A percentile compares a stretch with the other conserved stretches of the same genome.
Evolutionary conservation across 2,888 invertebrate genomes (phyloP).

Genomic region (Nomada ruficornis): DNA sequence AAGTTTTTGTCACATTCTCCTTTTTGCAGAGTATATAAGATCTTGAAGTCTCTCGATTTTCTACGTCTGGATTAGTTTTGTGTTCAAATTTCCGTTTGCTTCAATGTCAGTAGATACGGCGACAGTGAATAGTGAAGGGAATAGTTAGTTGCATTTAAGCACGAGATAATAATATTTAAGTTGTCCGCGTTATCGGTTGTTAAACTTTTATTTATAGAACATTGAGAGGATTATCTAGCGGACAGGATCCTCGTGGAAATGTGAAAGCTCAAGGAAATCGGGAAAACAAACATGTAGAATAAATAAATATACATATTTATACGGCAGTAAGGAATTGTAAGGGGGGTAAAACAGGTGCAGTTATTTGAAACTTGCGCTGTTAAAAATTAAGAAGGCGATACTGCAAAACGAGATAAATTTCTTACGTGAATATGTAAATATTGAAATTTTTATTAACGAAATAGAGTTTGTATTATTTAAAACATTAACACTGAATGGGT

Average conservation of each 20-base stretch:
- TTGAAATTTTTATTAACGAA: not conserved
- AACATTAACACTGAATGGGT: not conserved
- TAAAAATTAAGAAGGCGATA: not conserved
- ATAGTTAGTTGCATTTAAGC: no score
- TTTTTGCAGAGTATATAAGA: not conserved
- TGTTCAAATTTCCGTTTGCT: no score
- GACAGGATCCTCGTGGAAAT: conserved; percentile 20
- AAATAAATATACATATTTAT: not conserved
- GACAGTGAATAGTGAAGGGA: no score
- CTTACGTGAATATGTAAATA: not conserved
- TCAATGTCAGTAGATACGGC: no score
- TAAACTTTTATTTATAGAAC: conserved; percentile 8
- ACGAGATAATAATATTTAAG: not conserved
- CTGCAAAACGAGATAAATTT: not conserved
- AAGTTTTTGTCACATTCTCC: not conserved
- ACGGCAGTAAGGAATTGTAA: not conserved
- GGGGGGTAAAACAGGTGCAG: not conserved
- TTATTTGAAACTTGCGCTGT: not conserved
- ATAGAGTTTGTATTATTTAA: not conserved
- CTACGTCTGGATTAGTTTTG: not conserved
- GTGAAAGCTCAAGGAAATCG: not conserved
- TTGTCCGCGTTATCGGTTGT: conserved; percentile 2
- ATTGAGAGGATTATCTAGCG: conserved; percentile 3
- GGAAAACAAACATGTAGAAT: conserved; percentile 3
- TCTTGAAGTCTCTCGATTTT: not conserved